Evolutionary conservation across 2,797 vertebrate genomes (phyloP).

Genomic region (Micropoecilia bifurca): DNA sequence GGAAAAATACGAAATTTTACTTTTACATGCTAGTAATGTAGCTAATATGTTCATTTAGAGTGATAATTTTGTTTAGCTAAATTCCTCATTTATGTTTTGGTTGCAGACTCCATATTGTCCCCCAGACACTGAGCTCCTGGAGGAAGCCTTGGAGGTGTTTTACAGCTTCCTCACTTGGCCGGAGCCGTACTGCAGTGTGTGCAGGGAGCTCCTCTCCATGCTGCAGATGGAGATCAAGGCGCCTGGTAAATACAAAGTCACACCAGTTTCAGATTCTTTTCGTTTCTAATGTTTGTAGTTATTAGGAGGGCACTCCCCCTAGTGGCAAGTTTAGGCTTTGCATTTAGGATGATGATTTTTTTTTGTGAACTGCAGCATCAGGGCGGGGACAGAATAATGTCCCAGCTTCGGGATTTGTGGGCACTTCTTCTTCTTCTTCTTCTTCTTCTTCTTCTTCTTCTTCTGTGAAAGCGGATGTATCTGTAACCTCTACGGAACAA

Average conservation of each 20-base stretch:
- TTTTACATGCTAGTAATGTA: neutral
- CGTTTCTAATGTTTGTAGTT: neutral
- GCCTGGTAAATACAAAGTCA: slow-evolving; percentile 82
- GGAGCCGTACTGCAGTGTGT: slow-evolving; percentile 90
- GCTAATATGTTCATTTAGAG: neutral
- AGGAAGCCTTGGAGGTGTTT: slow-evolving; percentile 85
- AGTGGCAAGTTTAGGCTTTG: slow-evolving; percentile 39
- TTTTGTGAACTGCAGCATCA: neutral
- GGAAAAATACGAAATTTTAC: neutral
- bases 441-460: slow-evolving; percentile 25
- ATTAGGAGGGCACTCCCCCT: slow-evolving; percentile 36
- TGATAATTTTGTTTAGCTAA: neutral
- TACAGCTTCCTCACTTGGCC: slow-evolving; percentile 94
- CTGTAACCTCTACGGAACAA: slow-evolving; percentile 24
- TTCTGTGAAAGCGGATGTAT: slow-evolving; percentile 38
- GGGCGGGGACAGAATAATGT: slow-evolving; percentile 11
- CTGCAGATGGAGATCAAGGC: slow-evolving; percentile 90
- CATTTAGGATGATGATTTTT: neutral
- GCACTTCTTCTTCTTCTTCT: slow-evolving; percentile 30
- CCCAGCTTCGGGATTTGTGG: slow-evolving; percentile 10
- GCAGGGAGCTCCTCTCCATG: slow-evolving; percentile 87
- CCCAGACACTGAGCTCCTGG: slow-evolving; percentile 83
- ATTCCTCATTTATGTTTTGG: slow-evolving; percentile 13
- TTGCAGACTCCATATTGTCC: slow-evolving; percentile 90
- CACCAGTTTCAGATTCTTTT: neutral